Base-by-base conservation (phyloP, 2,113 vertebrate genomes). In the Paracanthobrama guichenoti region DNA sequence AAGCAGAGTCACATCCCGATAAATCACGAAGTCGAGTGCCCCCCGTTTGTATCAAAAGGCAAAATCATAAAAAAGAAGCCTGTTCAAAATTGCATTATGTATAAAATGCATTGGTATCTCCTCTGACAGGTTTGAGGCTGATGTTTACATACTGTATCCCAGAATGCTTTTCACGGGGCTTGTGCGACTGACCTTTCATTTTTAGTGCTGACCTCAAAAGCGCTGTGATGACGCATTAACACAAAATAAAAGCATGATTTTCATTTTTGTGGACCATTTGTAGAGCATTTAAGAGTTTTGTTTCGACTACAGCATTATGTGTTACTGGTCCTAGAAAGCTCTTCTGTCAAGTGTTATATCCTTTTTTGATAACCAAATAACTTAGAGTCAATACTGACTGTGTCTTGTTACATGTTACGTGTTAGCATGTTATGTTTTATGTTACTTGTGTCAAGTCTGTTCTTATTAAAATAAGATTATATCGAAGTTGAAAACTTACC, bases 101-200 rank as follows among this genome's bases (percentile, higher is more conserved):
- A 57, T 64, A 48, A 31, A 72, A 81, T 69, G 8, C 71, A 48
- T 44, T 59, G 24, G 24, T 13, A 60, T 83, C 42, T 85, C 69
- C 48, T 79, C 79, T 82, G 48, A 79, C 72, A 73, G 80, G 48
- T 74, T 82, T 81, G 46, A 73, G 72, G 81, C 83, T 89, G 77
- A 82, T 84, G 85, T 84, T 88, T 86, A 86, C 85, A 86, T 88
- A 31, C 44, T 81, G 39, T 81, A 81, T 87, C 88, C 88, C 88
- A 89, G 83, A 84, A 89, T 89, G 88, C 88, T 39, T 53, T 85
- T 87, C 86, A 84, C 75, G 28, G 59, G 31, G 84, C 60, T 74
- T 59, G 81, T 85, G 75, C 24, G 71, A 57, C 66, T 57, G 82
- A 84, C 75, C 48, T 86, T 66, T 85, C 22, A 69, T 82, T 71